Evolutionary conservation across 2,888 invertebrate species (phyloP).

Genomic region (Octonoba sinensis): DNA sequence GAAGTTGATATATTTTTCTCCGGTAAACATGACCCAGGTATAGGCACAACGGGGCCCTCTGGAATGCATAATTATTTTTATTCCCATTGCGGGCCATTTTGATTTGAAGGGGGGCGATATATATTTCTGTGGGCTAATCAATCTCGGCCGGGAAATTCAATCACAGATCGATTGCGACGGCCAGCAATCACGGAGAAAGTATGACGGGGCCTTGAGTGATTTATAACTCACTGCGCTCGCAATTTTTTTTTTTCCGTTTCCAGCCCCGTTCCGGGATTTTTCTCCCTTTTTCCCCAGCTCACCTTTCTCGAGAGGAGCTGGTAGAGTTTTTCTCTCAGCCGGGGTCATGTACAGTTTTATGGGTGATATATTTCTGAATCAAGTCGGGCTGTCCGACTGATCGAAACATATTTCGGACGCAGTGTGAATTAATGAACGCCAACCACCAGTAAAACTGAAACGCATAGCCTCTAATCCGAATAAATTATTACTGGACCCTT

Average conservation of each 20-base stretch:
- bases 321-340: constrained; percentile 22
- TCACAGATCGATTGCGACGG: constrained; percentile 60
- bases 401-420: too few relatives aligned
- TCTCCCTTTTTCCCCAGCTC: constrained; percentile 13
- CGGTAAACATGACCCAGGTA: constrained; percentile 27
- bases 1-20: constrained; percentile 25
- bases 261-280: constrained; percentile 8
- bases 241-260: constrained; percentile 17
- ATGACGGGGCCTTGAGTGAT: constrained; percentile 63
- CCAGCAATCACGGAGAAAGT: constrained; percentile 55
- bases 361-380: constrained; percentile 4
- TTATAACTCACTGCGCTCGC: constrained; percentile 47
- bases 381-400: too few relatives aligned
- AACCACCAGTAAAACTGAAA: too few relatives aligned
- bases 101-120: constrained; percentile 23
- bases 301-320: neutral
- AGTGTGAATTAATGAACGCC: too few relatives aligned
- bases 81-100: constrained; percentile 17
- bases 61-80: constrained; percentile 62
- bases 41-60: constrained; percentile 1
- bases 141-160: constrained; percentile 62
- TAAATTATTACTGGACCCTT: too few relatives aligned
- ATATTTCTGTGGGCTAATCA: constrained; percentile 64
- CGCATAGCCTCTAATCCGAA: too few relatives aligned
- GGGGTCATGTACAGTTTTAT: constrained; percentile 57